Evolutionary conservation across 2,113 vertebrate species (phyloP).

Genomic region (Camelus dromedarius): DNA sequence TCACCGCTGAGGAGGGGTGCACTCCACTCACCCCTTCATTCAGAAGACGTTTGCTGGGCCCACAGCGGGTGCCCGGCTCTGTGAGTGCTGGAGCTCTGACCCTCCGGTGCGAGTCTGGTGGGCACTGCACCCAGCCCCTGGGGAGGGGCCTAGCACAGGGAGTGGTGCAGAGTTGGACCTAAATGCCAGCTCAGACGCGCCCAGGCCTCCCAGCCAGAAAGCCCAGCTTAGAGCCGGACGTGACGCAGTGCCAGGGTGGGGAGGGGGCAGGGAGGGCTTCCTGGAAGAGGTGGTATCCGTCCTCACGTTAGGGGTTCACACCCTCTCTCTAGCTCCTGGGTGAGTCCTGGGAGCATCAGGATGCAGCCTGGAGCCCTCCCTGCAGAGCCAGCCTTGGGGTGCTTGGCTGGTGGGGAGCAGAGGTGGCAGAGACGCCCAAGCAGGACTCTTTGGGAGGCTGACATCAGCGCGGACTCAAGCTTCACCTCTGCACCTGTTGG

Average conservation of each 20-base stretch:
- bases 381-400: background rate
- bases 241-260: accelerated
- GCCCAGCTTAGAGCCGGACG: background rate
- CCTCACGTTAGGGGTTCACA: background rate
- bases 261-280: background rate
- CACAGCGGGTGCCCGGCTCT: accelerated
- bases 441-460: conserved; percentile 39
- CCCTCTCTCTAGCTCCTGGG: background rate
- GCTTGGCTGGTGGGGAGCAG: background rate
- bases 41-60: background rate
- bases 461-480: background rate
- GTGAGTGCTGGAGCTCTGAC: background rate
- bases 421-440: background rate
- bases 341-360: no score
- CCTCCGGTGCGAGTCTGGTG: background rate
- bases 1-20: background rate
- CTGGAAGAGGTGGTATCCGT: no score
- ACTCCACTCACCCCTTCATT: accelerated
- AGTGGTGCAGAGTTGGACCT: background rate
- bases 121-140: background rate
- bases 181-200: background rate
- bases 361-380: background rate
- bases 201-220: background rate
- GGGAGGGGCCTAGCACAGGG: background rate
- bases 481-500: background rate